Percentiles rank a stretch among this genome's conserved stretches.
Conservation (phyloP, 2,888 invertebrate species). For the Hydraecia micacea region DNA sequence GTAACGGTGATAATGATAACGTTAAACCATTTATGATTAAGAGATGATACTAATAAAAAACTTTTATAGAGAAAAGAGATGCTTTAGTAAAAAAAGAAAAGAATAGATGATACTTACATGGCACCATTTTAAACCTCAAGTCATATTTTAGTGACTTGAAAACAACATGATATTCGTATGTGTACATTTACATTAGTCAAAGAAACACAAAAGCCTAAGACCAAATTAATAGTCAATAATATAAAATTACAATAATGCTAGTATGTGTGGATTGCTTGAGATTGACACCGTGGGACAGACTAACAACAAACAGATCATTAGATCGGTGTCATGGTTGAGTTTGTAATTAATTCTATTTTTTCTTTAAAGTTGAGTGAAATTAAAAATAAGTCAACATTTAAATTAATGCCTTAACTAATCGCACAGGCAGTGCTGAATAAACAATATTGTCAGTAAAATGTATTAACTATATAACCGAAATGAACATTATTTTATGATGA, state of each 20-base stretch:
- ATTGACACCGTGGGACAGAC: slow-evolving; percentile 27
- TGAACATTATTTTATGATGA: slow-evolving; percentile 22
- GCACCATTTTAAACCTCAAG: slow-evolving; percentile 48
- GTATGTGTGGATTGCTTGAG: slow-evolving; percentile 20
- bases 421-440: slow-evolving; percentile 36
- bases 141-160: slow-evolving; percentile 21
- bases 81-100: slow-evolving; percentile 5
- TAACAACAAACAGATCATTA: slow-evolving; percentile 35
- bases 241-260: slow-evolving; percentile 31
- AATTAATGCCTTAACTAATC: slow-evolving; percentile 49
- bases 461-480: slow-evolving; percentile 17
- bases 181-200: slow-evolving; percentile 17
- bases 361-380: slow-evolving; percentile 5
- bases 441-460: slow-evolving; percentile 41
- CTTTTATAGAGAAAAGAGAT: background rate
- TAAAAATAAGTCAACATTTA: slow-evolving; percentile 57
- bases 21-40: background rate
- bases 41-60: slow-evolving; percentile 8
- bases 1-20: slow-evolving; percentile 10
- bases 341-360: slow-evolving; percentile 10
- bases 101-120: slow-evolving; percentile 36
- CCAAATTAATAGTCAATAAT: slow-evolving; percentile 35
- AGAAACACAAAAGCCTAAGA: slow-evolving; percentile 25
- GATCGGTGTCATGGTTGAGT: slow-evolving; percentile 44
- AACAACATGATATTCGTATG: slow-evolving; percentile 37